These are phyloP conservation scores for Oeneis ivallda DNA, from an alignment of 2,888 invertebrate genomes.

Conservation along the genomic window DNA sequence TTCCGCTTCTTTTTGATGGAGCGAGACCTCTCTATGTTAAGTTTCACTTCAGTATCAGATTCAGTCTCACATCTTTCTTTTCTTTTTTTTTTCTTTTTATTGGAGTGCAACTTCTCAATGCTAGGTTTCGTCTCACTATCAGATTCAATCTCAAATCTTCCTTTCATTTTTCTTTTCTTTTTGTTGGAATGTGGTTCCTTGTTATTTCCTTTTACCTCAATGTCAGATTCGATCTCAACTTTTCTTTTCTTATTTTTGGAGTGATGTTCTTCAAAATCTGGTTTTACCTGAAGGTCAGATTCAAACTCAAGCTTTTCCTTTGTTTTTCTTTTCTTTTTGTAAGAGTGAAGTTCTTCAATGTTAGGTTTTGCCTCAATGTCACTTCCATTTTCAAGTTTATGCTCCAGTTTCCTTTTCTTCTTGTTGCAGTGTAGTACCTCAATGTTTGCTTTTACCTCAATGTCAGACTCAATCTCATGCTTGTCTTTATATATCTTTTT, in stretches of 20 bases:
- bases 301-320: background rate
- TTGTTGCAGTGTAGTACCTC: constrained; percentile 32
- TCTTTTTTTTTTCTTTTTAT: constrained; percentile 52
- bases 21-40: background rate
- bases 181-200: background rate
- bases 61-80: background rate
- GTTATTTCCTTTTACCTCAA: constrained; percentile 20
- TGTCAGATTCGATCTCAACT: background rate
- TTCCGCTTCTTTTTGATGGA: constrained; percentile 7
- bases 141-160: background rate
- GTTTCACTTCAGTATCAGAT: background rate
- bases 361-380: constrained; percentile 28
- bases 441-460: constrained; percentile 24
- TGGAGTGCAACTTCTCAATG: constrained; percentile 20
- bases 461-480: constrained; percentile 32
- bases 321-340: background rate
- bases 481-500: constrained; percentile 54
- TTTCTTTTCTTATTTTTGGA: background rate
- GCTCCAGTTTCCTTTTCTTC: constrained; percentile 54
- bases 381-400: constrained; percentile 33
- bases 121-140: background rate
- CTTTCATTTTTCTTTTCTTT: background rate
- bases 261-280: background rate
- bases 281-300: background rate
- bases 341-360: background rate